These are phyloP conservation scores for Morone chrysops DNA, from an alignment of 2,113 vertebrate species.

Conservation along the genomic window DNA sequence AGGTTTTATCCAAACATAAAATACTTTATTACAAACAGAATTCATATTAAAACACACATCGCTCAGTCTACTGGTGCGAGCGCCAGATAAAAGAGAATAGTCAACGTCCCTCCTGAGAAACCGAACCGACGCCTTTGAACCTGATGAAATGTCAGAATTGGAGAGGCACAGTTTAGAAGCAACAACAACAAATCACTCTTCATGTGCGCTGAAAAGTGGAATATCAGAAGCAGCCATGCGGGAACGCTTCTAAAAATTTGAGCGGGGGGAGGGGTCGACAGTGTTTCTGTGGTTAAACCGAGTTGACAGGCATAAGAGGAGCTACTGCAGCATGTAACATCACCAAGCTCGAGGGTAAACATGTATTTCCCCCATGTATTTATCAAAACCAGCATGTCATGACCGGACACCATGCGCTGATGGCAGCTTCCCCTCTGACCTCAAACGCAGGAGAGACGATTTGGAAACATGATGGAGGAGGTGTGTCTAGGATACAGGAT, in stretches of 20 bases:
- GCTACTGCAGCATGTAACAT: conserved; percentile 42
- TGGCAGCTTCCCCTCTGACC: not conserved
- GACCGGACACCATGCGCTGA: too few species aligned
- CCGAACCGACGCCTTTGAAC: conserved; percentile 1
- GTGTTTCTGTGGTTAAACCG: conserved; percentile 29
- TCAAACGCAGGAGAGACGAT: too few species aligned
- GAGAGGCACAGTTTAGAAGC: conserved; percentile 13
- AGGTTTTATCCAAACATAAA: conserved; percentile 9
- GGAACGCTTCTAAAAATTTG: not conserved
- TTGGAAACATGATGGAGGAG: too few species aligned
- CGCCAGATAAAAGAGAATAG: conserved; percentile 27
- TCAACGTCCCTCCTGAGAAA: not conserved
- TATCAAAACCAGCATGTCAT: too few species aligned
- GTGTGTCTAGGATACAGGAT: too few species aligned
- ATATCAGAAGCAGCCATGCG: conserved; percentile 38
- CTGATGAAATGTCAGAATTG: conserved; percentile 21
- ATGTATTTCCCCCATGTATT: conserved; percentile 23
- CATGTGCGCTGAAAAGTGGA: not conserved
- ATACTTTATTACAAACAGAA: conserved; percentile 66
- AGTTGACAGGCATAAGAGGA: conserved; percentile 57
- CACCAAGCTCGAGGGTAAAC: conserved; percentile 33
- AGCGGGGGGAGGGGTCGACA: not conserved
- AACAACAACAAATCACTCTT: conserved; percentile 18
- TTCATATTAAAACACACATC: conserved; percentile 29
- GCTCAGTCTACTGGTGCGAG: not conserved